Evolutionary conservation across 1,140 invertebrate species (phyloP).

Genomic region (Archivesica marissinica): DNA sequence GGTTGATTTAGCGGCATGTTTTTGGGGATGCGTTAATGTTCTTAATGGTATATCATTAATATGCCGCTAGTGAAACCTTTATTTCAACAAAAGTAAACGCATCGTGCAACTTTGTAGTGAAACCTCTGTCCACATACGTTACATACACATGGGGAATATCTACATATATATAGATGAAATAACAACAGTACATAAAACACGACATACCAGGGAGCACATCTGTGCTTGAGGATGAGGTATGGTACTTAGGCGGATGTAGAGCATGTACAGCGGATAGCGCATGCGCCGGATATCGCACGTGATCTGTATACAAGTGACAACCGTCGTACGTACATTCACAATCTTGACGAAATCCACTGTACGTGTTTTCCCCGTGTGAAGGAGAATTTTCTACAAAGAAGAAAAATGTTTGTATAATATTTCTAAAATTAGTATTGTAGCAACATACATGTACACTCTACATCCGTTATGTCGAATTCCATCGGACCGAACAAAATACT

Average conservation of each 20-base stretch:
- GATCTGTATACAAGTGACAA: conserved; percentile 30
- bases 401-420: background rate
- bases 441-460: too few relatives aligned
- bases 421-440: too few relatives aligned
- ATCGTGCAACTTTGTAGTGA: too few relatives aligned
- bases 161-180: too few relatives aligned
- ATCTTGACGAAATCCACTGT: background rate
- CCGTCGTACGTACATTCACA: conserved; percentile 56
- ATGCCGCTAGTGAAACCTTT: conserved; percentile 9
- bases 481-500: too few relatives aligned
- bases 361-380: background rate
- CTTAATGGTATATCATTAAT: conserved; percentile 12
- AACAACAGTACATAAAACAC: too few relatives aligned
- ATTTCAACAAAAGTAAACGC: background rate
- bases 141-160: too few relatives aligned
- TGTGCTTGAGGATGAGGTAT: conserved; percentile 1
- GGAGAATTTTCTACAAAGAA: conserved; percentile 46
- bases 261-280: conserved; percentile 56
- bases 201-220: conserved; percentile 51
- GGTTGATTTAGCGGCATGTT: conserved; percentile 16
- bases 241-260: conserved; percentile 55
- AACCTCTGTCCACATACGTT: too few relatives aligned
- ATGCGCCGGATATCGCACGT: conserved; percentile 33
- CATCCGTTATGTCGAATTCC: too few relatives aligned
- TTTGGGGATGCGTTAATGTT: background rate